Base-by-base conservation (phyloP, 2,797 vertebrate species). In the Oceanodroma leucorhoa region DNA sequence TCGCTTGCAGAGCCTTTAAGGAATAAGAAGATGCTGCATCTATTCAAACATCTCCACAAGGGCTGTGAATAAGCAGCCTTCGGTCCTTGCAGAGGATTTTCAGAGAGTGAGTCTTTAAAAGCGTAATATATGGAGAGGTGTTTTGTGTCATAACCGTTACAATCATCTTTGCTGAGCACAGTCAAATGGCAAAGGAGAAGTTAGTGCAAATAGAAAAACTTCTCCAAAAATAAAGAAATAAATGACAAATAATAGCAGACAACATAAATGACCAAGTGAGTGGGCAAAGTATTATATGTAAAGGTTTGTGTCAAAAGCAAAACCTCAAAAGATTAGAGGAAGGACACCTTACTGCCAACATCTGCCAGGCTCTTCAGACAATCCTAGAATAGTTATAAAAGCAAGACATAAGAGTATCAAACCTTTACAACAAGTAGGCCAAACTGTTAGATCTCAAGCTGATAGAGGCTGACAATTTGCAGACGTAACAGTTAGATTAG, bases 31-130 rank as follows among this genome's bases (percentile, higher is more conserved):
- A 77, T 40, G 60, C 62, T 92, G 51, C 70, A 50, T 67, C 70
- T 87, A 61, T 83, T 96, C 75, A 94, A 87, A 80, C 18, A 38
- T 36, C 79, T 86, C 70, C 69, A 84, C 20, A 66, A 80, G 55
- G 1, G 4, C 45, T 40, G 55, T 95, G 91, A 93, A 93, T 95
- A 95, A 96, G 60, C 77, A 95, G 51, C 77, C 87, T 76, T 86
- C 10, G 2, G 66, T 87, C 67, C 38, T 82, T 22, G 72, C 24
- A 34, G 75, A 94, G 61, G 83, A 60, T 66, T 82, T 95, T 58
- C 61, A 36, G 79, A 90, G 51, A 92, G 36, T 1, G 4, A 83
- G 27, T 20, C 45, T 89, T 87, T 64, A 72, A 92, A 94, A 93
- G 29, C 0, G 0, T 65, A 24, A 54, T 83, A 91, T 84, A 16